Conservation (phyloP, 2,888 invertebrate species). For the Smittia sp. region DNA sequence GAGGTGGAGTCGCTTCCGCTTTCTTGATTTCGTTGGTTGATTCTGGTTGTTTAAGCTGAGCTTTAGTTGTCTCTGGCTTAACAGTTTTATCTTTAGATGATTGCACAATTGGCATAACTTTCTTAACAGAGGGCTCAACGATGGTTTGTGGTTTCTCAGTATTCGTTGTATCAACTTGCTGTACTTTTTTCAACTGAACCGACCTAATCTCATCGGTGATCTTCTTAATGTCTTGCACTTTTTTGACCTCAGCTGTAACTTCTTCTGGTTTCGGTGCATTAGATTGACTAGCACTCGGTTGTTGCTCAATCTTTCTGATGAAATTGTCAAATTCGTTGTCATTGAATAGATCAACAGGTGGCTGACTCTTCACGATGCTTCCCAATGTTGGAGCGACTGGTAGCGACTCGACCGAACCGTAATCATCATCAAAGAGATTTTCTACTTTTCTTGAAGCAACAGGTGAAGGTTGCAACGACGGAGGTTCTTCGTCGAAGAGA, state of each 20-base stretch:
- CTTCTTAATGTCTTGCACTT: conserved; percentile 41
- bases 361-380: conserved; percentile 42
- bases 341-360: conserved; percentile 46
- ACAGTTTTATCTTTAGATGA: too few species aligned
- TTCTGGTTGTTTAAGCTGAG: too few species aligned
- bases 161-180: background rate
- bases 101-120: too few species aligned
- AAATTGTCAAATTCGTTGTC: conserved; percentile 49
- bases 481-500: conserved; percentile 45
- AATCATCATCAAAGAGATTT: conserved; percentile 44
- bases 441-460: conserved; percentile 41
- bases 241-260: background rate
- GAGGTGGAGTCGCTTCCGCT: too few species aligned
- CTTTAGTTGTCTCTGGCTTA: too few species aligned
- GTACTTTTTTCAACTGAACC: conserved; percentile 19
- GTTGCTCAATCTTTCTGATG: conserved; percentile 33
- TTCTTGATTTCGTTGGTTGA: too few species aligned
- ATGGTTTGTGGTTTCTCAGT: too few species aligned
- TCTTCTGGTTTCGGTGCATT: background rate
- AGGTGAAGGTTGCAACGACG: conserved; percentile 37
- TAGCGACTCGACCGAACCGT: conserved; percentile 42
- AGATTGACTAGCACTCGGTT: background rate
- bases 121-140: too few species aligned
- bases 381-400: conserved; percentile 36
- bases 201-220: conserved; percentile 31